Evolutionary conservation across 2,797 vertebrate genomes (phyloP), one percentile per base, ranked within the genome.

Genomic region (Rousettus madagascariensis): DNA sequence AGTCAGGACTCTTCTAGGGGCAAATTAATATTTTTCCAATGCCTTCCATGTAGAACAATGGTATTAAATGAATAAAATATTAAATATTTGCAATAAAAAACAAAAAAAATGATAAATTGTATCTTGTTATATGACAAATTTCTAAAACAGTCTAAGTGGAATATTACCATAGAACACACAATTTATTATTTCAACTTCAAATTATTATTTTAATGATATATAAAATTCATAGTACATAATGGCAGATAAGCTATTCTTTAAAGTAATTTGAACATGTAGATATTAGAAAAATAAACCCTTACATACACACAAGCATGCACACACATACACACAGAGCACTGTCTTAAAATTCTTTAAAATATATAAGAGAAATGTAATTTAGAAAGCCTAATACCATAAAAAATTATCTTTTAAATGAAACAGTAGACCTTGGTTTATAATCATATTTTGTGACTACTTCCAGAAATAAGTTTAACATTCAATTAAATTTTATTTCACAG

Each of bases 381-480:
- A 89, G 33, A 86, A 88, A 85, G 26, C 75, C 17, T 83, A 72
- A 43, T 46, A 30, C 8, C 49, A 87, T 57, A 80, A 38, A 69
- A 94, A 85, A 66, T 20, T 22, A 74, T 43, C 1, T 33, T 74
- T 22, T 89, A 95, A 93, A 85, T 71, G 69, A 51, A 91, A 92
- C 30, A 72, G 6, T 26, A 82, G 20, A 89, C 4, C 7, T 79
- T 93, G 9, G 17, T 80, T 90, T 93, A 89, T 88, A 51, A 86
- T 57, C 10, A 55, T 24, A 86, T 41, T 72, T 74, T 84, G 12
- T 83, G 57, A 71, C 57, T 91, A 72, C 72, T 83, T 71, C 33
- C 26, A 91, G 43, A 95, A 94, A 95, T 74, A 86, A 93, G 77
- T 75, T 83, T 11, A 96, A 93, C 33, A 89, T 82, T 66, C 41